Conservation (phyloP, 2,113 vertebrate genomes). For the Spizaetus ornatus region DNA sequence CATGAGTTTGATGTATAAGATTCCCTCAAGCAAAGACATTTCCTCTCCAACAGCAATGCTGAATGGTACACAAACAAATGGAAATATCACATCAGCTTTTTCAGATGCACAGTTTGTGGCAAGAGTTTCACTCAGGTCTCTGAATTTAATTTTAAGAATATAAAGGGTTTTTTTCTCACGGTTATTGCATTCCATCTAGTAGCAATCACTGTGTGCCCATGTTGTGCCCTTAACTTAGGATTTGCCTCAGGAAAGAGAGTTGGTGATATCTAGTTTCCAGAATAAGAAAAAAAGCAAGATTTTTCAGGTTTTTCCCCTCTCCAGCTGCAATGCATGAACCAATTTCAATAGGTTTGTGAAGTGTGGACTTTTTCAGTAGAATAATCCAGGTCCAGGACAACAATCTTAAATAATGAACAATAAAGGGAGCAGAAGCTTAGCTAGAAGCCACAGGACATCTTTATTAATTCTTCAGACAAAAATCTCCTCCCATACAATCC, state of each 20-base stretch:
- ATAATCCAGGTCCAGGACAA: background rate
- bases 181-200: background rate
- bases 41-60: background rate
- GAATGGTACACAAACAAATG: background rate
- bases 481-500: background rate
- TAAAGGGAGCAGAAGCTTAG: background rate
- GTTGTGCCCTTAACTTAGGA: background rate
- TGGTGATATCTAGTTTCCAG: background rate
- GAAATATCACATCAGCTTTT: background rate
- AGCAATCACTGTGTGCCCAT: background rate
- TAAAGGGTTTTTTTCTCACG: accelerated
- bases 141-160: background rate
- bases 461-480: background rate
- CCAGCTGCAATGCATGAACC: background rate
- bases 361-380: background rate
- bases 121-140: background rate
- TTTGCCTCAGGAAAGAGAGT: background rate
- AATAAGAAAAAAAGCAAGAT: background rate
- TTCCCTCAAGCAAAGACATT: background rate
- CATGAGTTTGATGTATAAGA: background rate
- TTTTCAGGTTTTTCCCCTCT: background rate
- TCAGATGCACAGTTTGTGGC: background rate
- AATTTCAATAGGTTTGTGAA: background rate
- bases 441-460: background rate
- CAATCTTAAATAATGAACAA: background rate